Conservation (phyloP, 2,113 vertebrate genomes). For the Piprites chloris region DNA sequence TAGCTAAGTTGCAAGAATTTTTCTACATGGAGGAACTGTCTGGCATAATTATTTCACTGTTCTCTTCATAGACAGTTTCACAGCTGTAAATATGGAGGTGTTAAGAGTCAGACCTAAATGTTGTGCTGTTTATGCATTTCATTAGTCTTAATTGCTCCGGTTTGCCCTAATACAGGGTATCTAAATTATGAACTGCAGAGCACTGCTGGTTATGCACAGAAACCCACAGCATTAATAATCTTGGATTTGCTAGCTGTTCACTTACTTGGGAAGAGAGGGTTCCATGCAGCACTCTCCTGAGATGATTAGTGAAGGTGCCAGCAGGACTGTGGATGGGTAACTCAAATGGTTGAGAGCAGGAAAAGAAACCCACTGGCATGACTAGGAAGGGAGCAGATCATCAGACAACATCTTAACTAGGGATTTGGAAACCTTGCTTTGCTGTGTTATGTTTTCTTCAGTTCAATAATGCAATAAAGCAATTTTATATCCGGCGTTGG, state of each 20-base stretch:
- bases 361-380: neutral
- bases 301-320: neutral
- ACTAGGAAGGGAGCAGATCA: neutral
- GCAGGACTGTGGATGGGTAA: neutral
- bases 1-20: neutral
- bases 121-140: neutral
- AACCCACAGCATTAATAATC: neutral
- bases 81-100: neutral
- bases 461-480: neutral
- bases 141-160: neutral
- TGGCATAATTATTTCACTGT: neutral
- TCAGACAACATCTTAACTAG: neutral
- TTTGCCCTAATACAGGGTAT: neutral
- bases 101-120: neutral
- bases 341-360: neutral
- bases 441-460: neutral
- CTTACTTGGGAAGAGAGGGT: neutral
- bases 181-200: neutral
- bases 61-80: neutral
- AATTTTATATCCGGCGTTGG: neutral
- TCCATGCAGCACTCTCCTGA: neutral
- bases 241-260: neutral
- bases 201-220: neutral
- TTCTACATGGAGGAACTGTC: neutral
- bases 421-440: neutral